Evolutionary conservation across 2,797 vertebrate species (phyloP).

Genomic region (Scyliorhinus canicula): DNA sequence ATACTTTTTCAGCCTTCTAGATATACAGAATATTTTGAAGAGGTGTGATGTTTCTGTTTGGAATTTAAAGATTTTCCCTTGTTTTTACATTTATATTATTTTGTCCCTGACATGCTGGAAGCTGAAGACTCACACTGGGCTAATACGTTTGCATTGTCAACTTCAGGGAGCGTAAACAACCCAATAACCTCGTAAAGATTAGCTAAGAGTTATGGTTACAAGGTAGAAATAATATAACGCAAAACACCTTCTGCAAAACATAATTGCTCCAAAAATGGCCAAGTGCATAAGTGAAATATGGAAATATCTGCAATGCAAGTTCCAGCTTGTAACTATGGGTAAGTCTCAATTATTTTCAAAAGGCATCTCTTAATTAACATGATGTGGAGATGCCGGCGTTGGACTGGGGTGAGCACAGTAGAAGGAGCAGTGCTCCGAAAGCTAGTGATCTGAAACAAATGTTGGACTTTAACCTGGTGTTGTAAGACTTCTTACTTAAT

Average conservation of each 20-base stretch:
- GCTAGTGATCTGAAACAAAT: too few relatives aligned
- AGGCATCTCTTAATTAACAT: too few relatives aligned
- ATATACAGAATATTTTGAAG: neutral
- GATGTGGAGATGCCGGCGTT: too few relatives aligned
- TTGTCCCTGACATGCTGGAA: neutral
- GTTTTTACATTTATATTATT: neutral
- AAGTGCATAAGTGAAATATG: neutral
- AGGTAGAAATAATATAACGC: neutral
- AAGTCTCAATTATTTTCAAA: neutral
- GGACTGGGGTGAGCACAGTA: too few relatives aligned
- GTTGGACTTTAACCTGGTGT: too few relatives aligned
- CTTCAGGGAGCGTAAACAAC: neutral
- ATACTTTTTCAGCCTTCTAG: neutral
- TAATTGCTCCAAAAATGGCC: neutral
- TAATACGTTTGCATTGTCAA: neutral
- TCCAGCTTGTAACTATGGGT: neutral
- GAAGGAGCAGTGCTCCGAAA: too few relatives aligned
- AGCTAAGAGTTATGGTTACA: neutral
- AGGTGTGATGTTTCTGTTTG: neutral
- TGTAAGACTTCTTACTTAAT: too few relatives aligned
- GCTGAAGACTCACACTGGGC: neutral
- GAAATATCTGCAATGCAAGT: neutral
- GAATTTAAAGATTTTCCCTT: neutral
- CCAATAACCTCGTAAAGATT: neutral
- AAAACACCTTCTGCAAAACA: neutral